Base-by-base conservation (phyloP, 2,888 invertebrate genomes). In the Drosophila acutilabella region DNA sequence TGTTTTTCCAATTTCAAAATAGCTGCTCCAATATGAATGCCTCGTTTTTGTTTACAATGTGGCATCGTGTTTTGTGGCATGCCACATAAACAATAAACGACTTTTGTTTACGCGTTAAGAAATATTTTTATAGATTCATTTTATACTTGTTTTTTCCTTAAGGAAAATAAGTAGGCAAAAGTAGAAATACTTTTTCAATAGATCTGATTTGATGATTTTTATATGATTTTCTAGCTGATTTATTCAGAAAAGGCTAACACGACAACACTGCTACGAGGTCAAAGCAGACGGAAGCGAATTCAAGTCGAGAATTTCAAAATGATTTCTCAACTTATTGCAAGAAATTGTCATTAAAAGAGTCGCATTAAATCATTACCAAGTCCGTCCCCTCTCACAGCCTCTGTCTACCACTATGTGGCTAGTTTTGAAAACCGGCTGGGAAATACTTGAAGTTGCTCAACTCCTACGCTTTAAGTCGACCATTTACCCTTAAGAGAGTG, bases 101-200 rank as follows among this genome's bases (percentile, higher is more conserved):
- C 51, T 42, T 62, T 79, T 75, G 75, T 75, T 75, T 75, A 74
- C 47, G 36, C 45, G 38, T 58, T 48, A 18, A n/a, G 18, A 57
- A 45, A 57, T 57, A 45, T 45, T 57, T 57, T 57, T 44, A 50
- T 18, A 56, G 20, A 57, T 23, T 47, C 26, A 26, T 47, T 57
- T 50, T 30, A 42, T 33, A 36, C 36, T 13, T 36, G 14, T 47
- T 16, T 23, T 58, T 45, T 47, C 56, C 38, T 33, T 36, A 56
- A 36, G 16, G 41, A 14, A 48, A 48, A 26, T 30, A 53, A 48
- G 36, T 30, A 53, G 45, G 56, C 56, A 36, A 56, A 54, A 36
- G 23, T 30, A 45, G 14, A 38, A 56, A 16, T 45, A 45, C 13
- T 36, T 56, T 56, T 7, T n/a, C 18, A 50, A 14, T 40, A 23